phyloP scores from a whole-genome alignment of 2,113 vertebrate species.

The Anas platyrhynchos region DNA sequence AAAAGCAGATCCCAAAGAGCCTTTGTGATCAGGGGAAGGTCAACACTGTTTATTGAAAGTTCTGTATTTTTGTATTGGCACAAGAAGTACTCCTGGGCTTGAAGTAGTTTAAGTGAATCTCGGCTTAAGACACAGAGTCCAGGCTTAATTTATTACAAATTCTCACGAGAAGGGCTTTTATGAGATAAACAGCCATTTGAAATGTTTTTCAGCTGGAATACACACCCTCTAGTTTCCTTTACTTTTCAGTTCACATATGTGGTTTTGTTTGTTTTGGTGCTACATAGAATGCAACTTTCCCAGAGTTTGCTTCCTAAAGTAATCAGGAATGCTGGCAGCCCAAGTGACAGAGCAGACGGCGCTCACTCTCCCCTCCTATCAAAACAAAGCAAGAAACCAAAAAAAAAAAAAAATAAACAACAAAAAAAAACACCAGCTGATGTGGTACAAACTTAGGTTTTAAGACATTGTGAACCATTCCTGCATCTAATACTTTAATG shows the following conservation, averaged over 20 bases:
- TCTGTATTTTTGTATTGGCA: background rate
- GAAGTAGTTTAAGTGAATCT: background rate
- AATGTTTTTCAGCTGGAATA: background rate
- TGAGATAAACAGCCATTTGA: background rate
- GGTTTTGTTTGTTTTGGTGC: background rate
- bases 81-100: background rate
- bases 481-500: background rate
- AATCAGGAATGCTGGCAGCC: background rate
- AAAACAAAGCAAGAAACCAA: background rate
- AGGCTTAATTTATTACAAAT: background rate
- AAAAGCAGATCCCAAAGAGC: background rate
- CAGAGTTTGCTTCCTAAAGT: background rate
- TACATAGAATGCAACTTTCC: background rate
- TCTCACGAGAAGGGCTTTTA: background rate
- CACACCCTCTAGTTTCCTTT: background rate
- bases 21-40: background rate
- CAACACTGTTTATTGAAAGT: background rate
- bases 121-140: background rate
- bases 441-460: background rate
- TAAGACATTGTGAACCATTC: background rate
- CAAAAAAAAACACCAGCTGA: accelerated
- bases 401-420: accelerated
- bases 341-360: background rate
- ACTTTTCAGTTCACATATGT: background rate
- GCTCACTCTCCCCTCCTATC: accelerated